phyloP scores from a whole-genome alignment of 2,113 vertebrate species.

The Archilochus colubris region DNA sequence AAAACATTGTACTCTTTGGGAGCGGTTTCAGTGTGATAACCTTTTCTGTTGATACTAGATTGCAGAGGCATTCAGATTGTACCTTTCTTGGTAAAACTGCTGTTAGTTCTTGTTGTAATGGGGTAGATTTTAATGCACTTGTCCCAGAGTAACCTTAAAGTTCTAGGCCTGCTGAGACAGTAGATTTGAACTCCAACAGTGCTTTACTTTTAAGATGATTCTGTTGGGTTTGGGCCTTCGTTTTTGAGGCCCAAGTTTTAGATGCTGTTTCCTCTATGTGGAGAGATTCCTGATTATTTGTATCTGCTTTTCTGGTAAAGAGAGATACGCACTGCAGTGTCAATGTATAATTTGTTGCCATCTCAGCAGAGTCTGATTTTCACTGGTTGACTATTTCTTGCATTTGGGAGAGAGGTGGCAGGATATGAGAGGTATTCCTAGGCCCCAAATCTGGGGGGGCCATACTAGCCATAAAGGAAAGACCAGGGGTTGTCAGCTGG shows the following conservation, averaged over 20 bases:
- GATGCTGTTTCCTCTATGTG: not conserved
- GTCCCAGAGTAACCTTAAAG: not conserved
- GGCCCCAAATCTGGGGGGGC: rapidly evolving
- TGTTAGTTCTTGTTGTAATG: not conserved
- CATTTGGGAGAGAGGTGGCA: rapidly evolving
- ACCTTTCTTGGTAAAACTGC: not conserved
- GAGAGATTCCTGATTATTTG: not conserved
- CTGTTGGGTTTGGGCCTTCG: not conserved
- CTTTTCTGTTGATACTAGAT: not conserved
- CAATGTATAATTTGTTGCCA: not conserved
- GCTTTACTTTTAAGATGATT: not conserved
- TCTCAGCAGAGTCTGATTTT: not conserved
- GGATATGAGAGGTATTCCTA: not conserved
- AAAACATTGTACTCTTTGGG: not conserved
- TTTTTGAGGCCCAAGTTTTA: not conserved
- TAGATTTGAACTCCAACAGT: not conserved
- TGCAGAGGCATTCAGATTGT: not conserved
- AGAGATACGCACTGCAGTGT: rapidly evolving
- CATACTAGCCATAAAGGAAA: not conserved
- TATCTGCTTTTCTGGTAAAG: not conserved
- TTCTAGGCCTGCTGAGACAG: not conserved
- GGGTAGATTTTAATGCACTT: not conserved
- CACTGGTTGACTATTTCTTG: not conserved
- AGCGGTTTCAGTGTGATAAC: not conserved
- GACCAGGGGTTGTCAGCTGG: not conserved